phyloP scores from a whole-genome alignment of 2,797 vertebrate genomes.

The Pseudomugil gertrudae region DNA sequence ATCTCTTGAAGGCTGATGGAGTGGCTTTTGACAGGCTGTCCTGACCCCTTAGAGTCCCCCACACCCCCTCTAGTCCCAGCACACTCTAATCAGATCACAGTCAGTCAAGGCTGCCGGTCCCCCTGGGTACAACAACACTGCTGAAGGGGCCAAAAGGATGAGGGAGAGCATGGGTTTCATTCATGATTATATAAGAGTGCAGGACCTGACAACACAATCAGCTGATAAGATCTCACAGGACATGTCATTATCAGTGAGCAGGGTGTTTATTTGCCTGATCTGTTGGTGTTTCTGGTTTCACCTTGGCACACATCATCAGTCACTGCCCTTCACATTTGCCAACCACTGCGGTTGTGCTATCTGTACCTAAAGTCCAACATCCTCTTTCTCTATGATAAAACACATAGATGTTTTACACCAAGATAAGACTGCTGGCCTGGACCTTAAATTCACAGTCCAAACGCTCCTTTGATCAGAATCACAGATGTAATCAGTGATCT shows the following conservation, averaged over 20 bases:
- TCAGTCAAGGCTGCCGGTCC: constrained; percentile 82
- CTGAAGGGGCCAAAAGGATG: background rate
- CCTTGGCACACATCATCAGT: constrained; percentile 59
- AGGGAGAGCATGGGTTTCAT: constrained; percentile 26
- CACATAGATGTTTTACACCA: constrained; percentile 14
- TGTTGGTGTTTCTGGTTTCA: constrained; percentile 56
- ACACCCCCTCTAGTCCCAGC: background rate
- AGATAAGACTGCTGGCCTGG: constrained; percentile 17
- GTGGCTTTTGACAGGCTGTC: constrained; percentile 81
- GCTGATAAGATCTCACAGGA: constrained; percentile 24
- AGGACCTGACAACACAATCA: constrained; percentile 49
- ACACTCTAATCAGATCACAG: constrained; percentile 65
- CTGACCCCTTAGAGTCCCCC: constrained; percentile 30
- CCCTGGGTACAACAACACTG: constrained; percentile 61
- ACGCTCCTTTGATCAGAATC: constrained; percentile 21
- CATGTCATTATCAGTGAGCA: constrained; percentile 22
- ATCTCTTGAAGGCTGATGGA: constrained; percentile 84
- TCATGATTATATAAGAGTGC: constrained; percentile 50
- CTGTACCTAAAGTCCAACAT: constrained; percentile 52
- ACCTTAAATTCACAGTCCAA: background rate
- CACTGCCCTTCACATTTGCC: constrained; percentile 55
- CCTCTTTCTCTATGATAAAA: constrained; percentile 54
- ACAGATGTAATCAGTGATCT: background rate
- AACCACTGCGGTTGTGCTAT: constrained; percentile 55
- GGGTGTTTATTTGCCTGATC: constrained; percentile 44